Conservation (phyloP, 2,113 vertebrate genomes). For the Urocitellus parryii region DNA sequence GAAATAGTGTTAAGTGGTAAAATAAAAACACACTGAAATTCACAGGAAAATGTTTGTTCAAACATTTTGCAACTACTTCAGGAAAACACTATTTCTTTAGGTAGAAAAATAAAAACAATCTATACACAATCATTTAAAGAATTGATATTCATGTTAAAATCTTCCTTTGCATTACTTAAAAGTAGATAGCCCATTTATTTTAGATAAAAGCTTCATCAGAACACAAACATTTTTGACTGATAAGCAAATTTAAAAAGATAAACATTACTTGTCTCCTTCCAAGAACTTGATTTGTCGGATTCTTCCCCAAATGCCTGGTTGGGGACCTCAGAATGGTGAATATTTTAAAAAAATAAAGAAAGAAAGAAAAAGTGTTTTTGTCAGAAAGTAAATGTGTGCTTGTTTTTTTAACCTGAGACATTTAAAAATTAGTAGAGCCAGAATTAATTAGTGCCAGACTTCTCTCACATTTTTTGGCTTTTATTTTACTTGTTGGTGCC, state of each 20-base stretch:
- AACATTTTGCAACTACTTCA: background rate
- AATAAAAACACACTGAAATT: conserved; percentile 32
- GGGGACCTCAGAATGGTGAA: background rate
- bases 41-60: background rate
- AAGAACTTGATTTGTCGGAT: background rate
- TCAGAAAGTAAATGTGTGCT: background rate
- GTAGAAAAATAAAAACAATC: background rate
- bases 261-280: conserved; percentile 1
- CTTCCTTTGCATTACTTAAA: conserved; percentile 24
- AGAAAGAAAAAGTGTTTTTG: background rate
- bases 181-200: background rate
- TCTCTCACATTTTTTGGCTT: conserved; percentile 52
- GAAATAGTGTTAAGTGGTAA: background rate
- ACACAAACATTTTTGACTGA: background rate
- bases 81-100: background rate
- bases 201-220: background rate
- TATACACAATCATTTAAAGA: conserved; percentile 5
- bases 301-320: background rate
- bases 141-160: background rate
- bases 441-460: conserved; percentile 53
- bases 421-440: conserved; percentile 55
- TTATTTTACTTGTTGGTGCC: conserved; percentile 57
- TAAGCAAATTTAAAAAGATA: conserved; percentile 26
- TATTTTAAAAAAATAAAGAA: background rate
- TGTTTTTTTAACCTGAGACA: conserved; percentile 45